These are phyloP conservation scores for Mnemiopsis leidyi DNA, from an alignment of 37 sponge, comb jelly and placozoan species.

Conservation along the genomic window DNA sequence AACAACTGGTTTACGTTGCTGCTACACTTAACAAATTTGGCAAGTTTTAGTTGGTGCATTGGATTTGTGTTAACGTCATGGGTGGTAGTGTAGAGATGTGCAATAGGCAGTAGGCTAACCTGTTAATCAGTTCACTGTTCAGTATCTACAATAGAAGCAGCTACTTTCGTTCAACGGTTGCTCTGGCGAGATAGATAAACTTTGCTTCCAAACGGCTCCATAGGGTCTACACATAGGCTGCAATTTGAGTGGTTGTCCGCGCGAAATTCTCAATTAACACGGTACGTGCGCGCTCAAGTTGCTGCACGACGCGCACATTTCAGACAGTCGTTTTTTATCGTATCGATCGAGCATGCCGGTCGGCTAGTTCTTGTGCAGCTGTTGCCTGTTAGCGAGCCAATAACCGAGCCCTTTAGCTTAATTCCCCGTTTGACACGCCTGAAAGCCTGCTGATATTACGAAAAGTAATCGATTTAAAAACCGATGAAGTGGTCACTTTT, in stretches of 20 bases:
- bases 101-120: not conserved
- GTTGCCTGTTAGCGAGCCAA: too few relatives aligned
- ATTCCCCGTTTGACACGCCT: too few relatives aligned
- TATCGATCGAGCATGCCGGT: too few relatives aligned
- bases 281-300: not conserved
- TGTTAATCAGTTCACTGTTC: not conserved
- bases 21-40: constrained; percentile 44
- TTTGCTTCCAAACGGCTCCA: not conserved
- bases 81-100: not conserved
- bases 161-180: not conserved
- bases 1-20: constrained; percentile 63
- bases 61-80: not conserved
- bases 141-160: not conserved
- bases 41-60: too few relatives aligned
- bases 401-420: too few relatives aligned
- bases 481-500: too few relatives aligned
- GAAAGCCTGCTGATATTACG: too few relatives aligned
- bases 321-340: too few relatives aligned
- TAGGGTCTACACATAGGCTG: not conserved
- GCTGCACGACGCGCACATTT: too few relatives aligned
- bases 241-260: not conserved
- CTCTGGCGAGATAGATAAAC: not conserved
- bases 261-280: not conserved
- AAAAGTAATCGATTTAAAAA: too few relatives aligned
- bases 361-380: too few relatives aligned